phyloP scores from a whole-genome alignment of 2,113 vertebrate species.

The Peromyscus maniculatus region DNA sequence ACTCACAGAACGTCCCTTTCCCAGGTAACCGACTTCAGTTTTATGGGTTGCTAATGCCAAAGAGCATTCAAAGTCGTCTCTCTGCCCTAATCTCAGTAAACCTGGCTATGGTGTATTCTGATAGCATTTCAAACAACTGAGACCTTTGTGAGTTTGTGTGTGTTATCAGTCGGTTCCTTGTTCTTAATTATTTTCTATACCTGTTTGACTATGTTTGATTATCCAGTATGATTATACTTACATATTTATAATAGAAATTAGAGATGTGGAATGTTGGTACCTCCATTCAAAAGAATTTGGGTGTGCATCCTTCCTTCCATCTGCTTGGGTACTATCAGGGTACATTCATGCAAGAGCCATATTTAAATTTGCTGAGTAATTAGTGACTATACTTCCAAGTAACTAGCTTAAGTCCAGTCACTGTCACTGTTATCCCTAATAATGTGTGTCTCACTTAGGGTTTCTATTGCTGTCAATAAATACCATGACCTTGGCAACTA shows the following conservation, averaged over 20 bases:
- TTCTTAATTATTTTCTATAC: background rate
- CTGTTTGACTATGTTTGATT: background rate
- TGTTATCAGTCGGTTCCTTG: background rate
- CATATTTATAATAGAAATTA: conserved; percentile 18
- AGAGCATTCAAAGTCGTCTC: background rate
- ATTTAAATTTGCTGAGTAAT: background rate
- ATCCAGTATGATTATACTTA: background rate
- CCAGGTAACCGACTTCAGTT: background rate
- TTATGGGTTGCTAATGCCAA: background rate
- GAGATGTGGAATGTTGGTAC: background rate
- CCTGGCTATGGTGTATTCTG: background rate
- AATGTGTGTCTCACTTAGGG: background rate
- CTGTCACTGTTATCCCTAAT: background rate
- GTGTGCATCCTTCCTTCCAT: background rate
- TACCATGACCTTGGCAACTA: background rate
- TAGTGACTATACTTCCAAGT: background rate
- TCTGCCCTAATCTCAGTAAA: background rate
- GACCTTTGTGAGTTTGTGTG: background rate
- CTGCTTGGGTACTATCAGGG: background rate
- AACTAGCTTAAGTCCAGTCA: background rate
- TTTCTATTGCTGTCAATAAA: background rate
- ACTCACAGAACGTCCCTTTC: background rate
- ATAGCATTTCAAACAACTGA: background rate
- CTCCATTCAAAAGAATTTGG: background rate
- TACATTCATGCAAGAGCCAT: background rate